Conservation (phyloP, 2,113 vertebrate genomes). For the Vidua chalybeata region DNA sequence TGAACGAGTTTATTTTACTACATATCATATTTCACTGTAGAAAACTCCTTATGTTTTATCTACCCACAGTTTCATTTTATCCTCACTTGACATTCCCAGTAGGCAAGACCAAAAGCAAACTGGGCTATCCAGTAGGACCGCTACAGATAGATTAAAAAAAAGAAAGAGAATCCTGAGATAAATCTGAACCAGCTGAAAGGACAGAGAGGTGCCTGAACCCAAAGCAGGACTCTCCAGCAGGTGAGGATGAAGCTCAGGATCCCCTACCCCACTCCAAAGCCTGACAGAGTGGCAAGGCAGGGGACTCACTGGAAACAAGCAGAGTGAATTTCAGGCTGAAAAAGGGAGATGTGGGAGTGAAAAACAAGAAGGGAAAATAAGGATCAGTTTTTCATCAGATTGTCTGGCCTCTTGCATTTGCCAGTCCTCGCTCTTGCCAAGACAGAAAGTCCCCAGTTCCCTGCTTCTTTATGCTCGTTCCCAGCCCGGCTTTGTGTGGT, state of each 20-base stretch:
- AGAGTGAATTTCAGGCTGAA: background rate
- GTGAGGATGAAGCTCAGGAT: background rate
- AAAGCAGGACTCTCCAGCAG: background rate
- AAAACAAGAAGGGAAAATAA: background rate
- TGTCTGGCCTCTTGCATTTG: background rate
- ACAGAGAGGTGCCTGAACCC: background rate
- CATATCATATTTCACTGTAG: slow-evolving; percentile 48
- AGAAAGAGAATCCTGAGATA: background rate
- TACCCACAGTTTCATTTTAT: slow-evolving; percentile 39
- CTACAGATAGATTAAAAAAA: background rate
- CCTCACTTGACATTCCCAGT: slow-evolving; percentile 43
- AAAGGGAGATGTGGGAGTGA: background rate
- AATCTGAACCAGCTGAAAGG: background rate
- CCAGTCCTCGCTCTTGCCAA: background rate
- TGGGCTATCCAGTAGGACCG: background rate
- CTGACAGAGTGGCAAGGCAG: rapidly evolving
- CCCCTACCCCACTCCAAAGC: background rate
- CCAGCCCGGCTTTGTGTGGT: background rate
- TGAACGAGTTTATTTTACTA: slow-evolving; percentile 69
- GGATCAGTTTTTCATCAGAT: background rate
- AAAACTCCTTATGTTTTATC: slow-evolving; percentile 32
- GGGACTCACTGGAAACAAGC: background rate
- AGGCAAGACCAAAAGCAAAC: slow-evolving; percentile 25
- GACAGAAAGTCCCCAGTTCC: background rate
- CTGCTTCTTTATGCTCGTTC: background rate